Evolutionary conservation across 2,888 invertebrate species (phyloP), one percentile per base, ranked within the genome.

Genomic region (Timema cristinae): DNA sequence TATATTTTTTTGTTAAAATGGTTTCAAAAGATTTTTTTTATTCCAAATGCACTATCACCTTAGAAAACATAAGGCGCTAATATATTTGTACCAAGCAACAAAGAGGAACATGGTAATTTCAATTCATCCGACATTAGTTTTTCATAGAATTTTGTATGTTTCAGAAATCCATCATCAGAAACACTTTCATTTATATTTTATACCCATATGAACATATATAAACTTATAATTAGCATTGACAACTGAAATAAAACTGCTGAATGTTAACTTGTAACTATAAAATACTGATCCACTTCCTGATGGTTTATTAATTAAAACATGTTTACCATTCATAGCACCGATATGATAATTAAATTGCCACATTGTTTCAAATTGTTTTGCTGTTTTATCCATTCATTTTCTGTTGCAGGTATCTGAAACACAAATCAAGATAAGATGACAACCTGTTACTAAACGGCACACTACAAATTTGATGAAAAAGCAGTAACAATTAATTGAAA

Each of bases 31-130:
- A 32, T 75, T 49, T 56, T 69, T 66, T 72, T 66, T 15, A 75
- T 67, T 66, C 73, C 67, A 73, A 75, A 75, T 61, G 75, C 73
- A 48, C 72, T 72, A 56, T 74, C 76, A 59, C 75, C 75, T 51
- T 74, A 66, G 73, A 76, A 75, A 66, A 74, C 74, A 50, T 69
- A 75, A 72, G 70, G 72, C 15, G 75, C 71, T 72, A 71, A 59
- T 66, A 56, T 63, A 72, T 73, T 15, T 54, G 54, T 61, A 50
- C 56, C 61, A 49, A 48, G 70, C 7, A 59, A 61, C 47, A 47
- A 32, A 10, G 48, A 47, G 2, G 52, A 9, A 5, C 51, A 50
- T 69, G 75, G 75, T 16, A 75, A 69, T 63, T 75, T 51, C 66
- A 74, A 66, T 67, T 73, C 70, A 15, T 50, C 72, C 32, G 16